These are phyloP conservation scores for Rapana venosa DNA, from an alignment of 2,888 invertebrate genomes.

Conservation along the genomic window DNA sequence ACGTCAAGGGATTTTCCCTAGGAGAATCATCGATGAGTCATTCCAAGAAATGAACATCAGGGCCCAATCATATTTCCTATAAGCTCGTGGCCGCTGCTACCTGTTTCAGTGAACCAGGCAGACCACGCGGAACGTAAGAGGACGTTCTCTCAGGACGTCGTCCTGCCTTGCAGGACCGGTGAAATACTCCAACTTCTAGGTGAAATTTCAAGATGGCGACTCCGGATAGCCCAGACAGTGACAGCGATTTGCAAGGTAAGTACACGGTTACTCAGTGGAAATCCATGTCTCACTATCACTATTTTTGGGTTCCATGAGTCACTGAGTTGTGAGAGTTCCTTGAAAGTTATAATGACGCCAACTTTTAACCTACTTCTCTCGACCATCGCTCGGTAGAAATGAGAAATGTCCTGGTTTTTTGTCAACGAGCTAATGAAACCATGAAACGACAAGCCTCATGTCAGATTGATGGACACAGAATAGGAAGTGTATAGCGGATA, in stretches of 20 bases:
- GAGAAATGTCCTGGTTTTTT: background rate
- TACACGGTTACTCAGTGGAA: slow-evolving; percentile 49
- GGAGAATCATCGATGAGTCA: slow-evolving; percentile 75
- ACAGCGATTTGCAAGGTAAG: slow-evolving; percentile 65
- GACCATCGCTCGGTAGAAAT: background rate
- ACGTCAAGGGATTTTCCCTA: slow-evolving; percentile 77
- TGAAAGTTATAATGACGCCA: slow-evolving; percentile 43
- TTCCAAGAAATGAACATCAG: slow-evolving; percentile 72
- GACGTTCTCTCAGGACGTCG: slow-evolving; percentile 50
- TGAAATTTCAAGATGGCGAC: slow-evolving; percentile 74
- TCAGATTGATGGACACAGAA: background rate
- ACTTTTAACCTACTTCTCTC: slow-evolving; percentile 19
- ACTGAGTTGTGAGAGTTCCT: slow-evolving; percentile 55
- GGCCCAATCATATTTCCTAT: slow-evolving; percentile 63
- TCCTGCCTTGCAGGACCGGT: slow-evolving; percentile 50
- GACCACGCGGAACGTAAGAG: slow-evolving; percentile 49
- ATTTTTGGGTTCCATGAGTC: slow-evolving; percentile 67
- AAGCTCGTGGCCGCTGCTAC: slow-evolving; percentile 53
- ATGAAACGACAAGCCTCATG: no score
- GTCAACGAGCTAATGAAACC: no score
- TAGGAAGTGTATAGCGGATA: slow-evolving; percentile 28
- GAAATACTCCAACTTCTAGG: slow-evolving; percentile 53
- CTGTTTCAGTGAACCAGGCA: slow-evolving; percentile 53
- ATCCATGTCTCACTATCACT: slow-evolving; percentile 54
- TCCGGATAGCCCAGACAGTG: slow-evolving; percentile 62